Percentiles rank a stretch among this genome's conserved stretches.
phyloP scores from a whole-genome alignment of 64 coral and sea anemone species.

The Pachyseris speciosa region DNA sequence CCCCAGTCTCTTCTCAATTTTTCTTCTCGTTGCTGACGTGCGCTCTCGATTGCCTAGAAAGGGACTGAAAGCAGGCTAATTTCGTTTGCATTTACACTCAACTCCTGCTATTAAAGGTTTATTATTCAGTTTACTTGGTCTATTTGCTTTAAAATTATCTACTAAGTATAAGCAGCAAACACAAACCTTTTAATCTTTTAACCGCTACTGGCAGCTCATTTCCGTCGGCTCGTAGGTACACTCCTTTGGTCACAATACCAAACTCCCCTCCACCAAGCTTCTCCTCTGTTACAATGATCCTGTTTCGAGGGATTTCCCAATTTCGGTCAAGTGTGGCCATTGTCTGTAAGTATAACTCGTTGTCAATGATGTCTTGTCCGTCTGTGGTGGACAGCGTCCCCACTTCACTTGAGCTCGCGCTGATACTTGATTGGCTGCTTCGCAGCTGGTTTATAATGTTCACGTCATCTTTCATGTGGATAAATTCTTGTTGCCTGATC shows the following conservation, averaged over 20 bases:
- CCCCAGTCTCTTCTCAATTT: too few species aligned
- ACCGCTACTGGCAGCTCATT: constrained; percentile 78
- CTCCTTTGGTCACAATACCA: constrained; percentile 76
- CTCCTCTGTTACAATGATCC: constrained; percentile 47
- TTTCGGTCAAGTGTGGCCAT: constrained; percentile 66
- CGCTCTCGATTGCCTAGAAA: too few species aligned
- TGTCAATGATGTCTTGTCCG: constrained; percentile 12
- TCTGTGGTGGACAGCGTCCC: neutral
- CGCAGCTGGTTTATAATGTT: neutral
- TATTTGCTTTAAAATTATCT: too few species aligned
- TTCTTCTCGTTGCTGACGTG: too few species aligned
- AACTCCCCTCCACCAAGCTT: constrained; percentile 73
- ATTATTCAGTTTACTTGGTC: too few species aligned
- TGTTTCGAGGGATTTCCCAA: constrained; percentile 74
- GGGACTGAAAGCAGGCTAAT: too few species aligned
- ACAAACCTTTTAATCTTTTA: constrained; percentile 79
- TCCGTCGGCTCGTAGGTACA: constrained; percentile 70
- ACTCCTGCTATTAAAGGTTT: too few species aligned
- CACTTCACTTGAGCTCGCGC: neutral
- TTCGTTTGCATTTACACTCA: too few species aligned
- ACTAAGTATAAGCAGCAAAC: neutral
- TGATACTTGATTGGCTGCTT: neutral
- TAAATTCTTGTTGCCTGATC: neutral
- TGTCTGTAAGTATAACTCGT: constrained; percentile 52
- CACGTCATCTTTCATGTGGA: neutral